A percentile compares a stretch with the other conserved stretches of the same genome.
Conservation (phyloP, 1,140 invertebrate species). For the Drosophila parvula region DNA sequence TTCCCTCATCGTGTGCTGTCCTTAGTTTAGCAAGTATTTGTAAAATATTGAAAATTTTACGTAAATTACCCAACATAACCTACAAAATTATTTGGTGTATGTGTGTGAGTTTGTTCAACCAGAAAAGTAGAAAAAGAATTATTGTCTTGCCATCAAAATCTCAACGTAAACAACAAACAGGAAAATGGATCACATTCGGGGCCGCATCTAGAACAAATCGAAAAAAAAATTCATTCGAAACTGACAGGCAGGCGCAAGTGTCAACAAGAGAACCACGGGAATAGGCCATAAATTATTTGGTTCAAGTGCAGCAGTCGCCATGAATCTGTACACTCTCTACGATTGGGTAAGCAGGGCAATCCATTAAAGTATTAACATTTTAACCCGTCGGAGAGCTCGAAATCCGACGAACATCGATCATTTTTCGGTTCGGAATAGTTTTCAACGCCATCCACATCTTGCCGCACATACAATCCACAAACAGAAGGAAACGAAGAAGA, state of each 20-base stretch:
- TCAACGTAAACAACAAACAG: slow-evolving; percentile 36
- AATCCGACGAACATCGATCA: slow-evolving; percentile 27
- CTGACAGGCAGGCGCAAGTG: slow-evolving; percentile 71
- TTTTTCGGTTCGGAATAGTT: slow-evolving; percentile 3
- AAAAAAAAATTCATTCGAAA: slow-evolving; percentile 36
- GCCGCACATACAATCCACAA: slow-evolving; percentile 29
- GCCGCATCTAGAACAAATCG: slow-evolving; percentile 18
- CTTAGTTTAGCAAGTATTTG: slow-evolving; percentile 34
- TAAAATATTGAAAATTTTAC: slow-evolving; percentile 57
- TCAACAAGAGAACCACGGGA: slow-evolving; percentile 25
- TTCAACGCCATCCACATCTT: slow-evolving; percentile 3
- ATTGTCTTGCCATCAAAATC: slow-evolving; percentile 21
- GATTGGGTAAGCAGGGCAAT: slow-evolving; percentile 68
- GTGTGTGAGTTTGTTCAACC: slow-evolving; percentile 33
- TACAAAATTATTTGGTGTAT: slow-evolving; percentile 43
- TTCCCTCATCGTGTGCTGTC: slow-evolving; percentile 37
- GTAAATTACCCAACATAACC: slow-evolving; percentile 74
- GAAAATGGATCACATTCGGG: slow-evolving; percentile 14
- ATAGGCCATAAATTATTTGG: slow-evolving; percentile 50
- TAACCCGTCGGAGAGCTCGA: slow-evolving; percentile 21
- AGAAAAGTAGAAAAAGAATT: slow-evolving; percentile 16
- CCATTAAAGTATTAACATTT: slow-evolving; percentile 39
- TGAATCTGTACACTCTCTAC: slow-evolving; percentile 81
- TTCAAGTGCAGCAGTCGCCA: slow-evolving; percentile 44
- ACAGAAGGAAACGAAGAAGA: neutral